phyloP scores from a whole-genome alignment of 2,888 invertebrate species.

The Xestoiulus laeticollis region DNA sequence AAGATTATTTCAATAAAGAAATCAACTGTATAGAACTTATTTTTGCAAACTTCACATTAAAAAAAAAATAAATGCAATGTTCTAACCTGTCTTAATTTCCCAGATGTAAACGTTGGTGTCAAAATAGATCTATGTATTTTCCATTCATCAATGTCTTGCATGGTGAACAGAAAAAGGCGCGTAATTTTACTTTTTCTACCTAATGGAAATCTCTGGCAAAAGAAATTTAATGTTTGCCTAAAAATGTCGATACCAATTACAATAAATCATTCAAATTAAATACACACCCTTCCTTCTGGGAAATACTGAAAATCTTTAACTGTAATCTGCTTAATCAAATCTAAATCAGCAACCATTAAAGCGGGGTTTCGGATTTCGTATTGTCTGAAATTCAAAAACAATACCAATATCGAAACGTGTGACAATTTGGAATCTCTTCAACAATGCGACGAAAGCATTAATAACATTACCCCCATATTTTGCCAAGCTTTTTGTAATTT shows the following conservation, averaged over 20 bases:
- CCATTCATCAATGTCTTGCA: slow-evolving; percentile 50
- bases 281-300: slow-evolving; percentile 49
- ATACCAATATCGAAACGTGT: background rate
- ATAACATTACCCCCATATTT: background rate
- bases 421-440: background rate
- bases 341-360: slow-evolving; percentile 47
- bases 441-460: background rate
- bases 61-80: background rate
- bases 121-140: slow-evolving; percentile 50
- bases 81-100: slow-evolving; percentile 53
- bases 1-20: background rate
- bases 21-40: background rate
- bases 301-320: slow-evolving; percentile 50
- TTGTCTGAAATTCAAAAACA: background rate
- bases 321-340: slow-evolving; percentile 17
- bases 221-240: background rate
- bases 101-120: slow-evolving; percentile 54
- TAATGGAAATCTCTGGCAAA: slow-evolving; percentile 39
- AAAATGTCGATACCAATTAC: background rate
- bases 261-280: background rate
- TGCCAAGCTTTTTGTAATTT: slow-evolving; percentile 29
- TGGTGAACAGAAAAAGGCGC: background rate
- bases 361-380: slow-evolving; percentile 46
- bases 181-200: background rate
- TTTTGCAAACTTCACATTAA: background rate